Base-by-base conservation (phyloP, 2,888 invertebrate species). In the Troides oblongomaculatus region DNA sequence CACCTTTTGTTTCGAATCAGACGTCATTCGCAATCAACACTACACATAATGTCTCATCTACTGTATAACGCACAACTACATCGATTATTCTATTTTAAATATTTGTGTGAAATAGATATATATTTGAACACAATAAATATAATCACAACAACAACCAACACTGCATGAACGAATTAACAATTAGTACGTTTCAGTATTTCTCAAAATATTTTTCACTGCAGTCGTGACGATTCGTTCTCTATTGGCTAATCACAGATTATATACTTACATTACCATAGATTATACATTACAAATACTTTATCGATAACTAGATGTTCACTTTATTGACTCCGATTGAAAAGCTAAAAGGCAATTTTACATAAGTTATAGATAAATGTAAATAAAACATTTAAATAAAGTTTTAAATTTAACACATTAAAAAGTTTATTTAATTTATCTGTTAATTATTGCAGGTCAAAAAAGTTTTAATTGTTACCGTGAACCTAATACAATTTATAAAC, bases 21-120 rank as follows among this genome's bases (percentile, higher is more conserved):
- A 89, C 88, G 89, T 89, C 91, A 90, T 88, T 85, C 86, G 90
- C 88, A 89, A 88, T 89, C 87, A 90, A 88, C 89, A 85, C 83
- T 84, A 84, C 88, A 89, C 91, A 91, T 90, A 89, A 86, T 90
- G 89, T 87, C 76, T 74, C 72, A 76, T 76, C 75, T 77, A 81
- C 79, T 78, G 74, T 73, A 86, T 64, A 56, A 46, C 82, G 86
- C 87, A 78, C 80, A 82, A 84, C 82, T 81, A 79, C 82, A 80
- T 83, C 83, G 80, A 81, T 83, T 80, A 76, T 81, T 61, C 58
- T 58, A 57, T 60, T 56, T 61, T 6, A 60, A 60, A 66, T 56
- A 39, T 56, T 25, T 60, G 53, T 53, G 53, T 66, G 66, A 66
- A 39, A 66, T 60, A 63, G 60, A 12, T 46, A 50, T 66, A 66